Conservation (phyloP, 2,797 vertebrate genomes). For the Cyprinodon diabolis region DNA sequence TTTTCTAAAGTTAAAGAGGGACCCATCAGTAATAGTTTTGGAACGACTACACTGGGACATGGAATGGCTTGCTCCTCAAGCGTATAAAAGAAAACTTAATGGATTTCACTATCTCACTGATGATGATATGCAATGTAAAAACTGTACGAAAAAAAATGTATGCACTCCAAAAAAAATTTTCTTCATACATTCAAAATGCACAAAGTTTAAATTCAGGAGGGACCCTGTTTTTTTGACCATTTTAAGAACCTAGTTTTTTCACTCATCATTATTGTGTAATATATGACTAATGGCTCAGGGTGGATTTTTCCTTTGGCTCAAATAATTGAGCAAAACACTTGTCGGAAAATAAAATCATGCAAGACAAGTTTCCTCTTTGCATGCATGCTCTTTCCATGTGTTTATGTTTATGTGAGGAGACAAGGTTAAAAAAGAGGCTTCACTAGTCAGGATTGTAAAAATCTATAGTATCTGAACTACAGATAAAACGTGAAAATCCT, state of each 20-base stretch:
- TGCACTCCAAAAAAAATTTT: neutral
- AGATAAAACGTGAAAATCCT: conserved; percentile 28
- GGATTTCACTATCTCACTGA: neutral
- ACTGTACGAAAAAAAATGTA: neutral
- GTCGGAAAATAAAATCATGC: conserved; percentile 27
- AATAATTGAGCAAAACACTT: neutral
- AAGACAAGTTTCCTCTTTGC: conserved; percentile 27
- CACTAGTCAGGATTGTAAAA: conserved; percentile 28
- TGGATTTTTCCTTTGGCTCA: conserved; percentile 52
- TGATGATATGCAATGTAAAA: neutral
- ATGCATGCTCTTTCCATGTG: conserved; percentile 16
- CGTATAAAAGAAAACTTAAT: neutral
- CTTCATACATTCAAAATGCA: neutral
- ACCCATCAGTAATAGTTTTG: too few relatives aligned
- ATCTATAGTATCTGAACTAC: conserved; percentile 32
- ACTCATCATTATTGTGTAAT: neutral
- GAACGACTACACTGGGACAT: neutral
- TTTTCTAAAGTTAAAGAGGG: too few relatives aligned
- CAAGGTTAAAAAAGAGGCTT: conserved; percentile 1
- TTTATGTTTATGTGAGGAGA: conserved; percentile 2
- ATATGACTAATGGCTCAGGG: neutral
- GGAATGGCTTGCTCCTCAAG: neutral
- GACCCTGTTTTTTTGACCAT: neutral
- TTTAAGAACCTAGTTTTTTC: neutral
- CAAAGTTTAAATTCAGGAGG: neutral